Conservation (phyloP, 2,113 vertebrate genomes). For the Toxotes chatareus region DNA sequence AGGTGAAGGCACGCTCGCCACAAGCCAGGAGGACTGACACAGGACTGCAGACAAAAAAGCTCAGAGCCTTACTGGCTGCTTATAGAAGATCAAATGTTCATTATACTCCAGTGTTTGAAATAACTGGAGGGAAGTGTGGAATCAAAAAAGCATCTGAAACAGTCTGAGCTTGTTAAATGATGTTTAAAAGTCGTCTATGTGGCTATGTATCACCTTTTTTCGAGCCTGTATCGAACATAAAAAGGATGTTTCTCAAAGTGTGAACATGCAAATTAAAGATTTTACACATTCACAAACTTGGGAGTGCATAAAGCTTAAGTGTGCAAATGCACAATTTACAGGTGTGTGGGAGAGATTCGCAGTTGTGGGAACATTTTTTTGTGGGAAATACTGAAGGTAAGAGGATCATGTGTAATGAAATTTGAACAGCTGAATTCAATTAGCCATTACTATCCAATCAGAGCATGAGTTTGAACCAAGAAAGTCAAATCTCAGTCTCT, state of each 20-base stretch:
- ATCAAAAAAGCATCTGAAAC: not conserved
- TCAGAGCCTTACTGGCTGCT: not conserved
- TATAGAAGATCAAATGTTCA: not conserved
- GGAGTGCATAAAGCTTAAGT: not conserved
- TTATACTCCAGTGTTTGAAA: not conserved
- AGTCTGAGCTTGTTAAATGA: not conserved
- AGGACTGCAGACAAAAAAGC: not conserved
- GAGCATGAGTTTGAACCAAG: not conserved
- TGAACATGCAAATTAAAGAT: not conserved
- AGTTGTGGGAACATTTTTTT: not conserved
- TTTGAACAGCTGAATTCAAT: not conserved
- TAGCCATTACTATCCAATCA: not conserved
- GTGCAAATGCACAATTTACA: not conserved
- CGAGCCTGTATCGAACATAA: not conserved
- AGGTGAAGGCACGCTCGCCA: constrained; percentile 47
- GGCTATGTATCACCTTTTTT: not conserved
- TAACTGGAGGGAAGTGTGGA: not conserved
- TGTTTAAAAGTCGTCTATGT: not conserved
- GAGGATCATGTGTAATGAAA: not conserved
- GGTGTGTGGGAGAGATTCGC: not conserved
- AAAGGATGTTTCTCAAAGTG: not conserved
- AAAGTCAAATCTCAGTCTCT: not conserved
- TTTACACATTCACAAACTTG: not conserved
- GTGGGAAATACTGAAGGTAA: not conserved
- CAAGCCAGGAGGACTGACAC: not conserved